These are phyloP conservation scores for Myotis brandtii DNA, from an alignment of 2,113 vertebrate species.

Conservation along the genomic window DNA sequence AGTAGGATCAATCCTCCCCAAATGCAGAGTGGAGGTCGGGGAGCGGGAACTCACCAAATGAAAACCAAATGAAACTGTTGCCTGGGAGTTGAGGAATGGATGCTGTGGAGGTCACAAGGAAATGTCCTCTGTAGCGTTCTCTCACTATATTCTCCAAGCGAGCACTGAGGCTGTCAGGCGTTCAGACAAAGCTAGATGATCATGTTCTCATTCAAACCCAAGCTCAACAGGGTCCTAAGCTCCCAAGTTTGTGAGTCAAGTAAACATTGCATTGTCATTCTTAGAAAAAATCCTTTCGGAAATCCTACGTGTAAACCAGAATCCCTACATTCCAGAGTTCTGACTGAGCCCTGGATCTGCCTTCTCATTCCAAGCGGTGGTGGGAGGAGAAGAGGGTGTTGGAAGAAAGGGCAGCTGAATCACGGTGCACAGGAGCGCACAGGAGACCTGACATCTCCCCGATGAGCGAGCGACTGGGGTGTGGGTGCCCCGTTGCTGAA, in stretches of 20 bases:
- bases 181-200: neutral
- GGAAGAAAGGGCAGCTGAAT: constrained; percentile 43
- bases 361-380: constrained; percentile 51
- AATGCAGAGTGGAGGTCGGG: neutral
- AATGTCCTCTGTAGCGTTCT: neutral
- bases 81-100: neutral
- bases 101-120: no score
- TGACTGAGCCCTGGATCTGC: neutral
- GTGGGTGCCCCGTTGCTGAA: constrained; percentile 28
- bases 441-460: constrained; percentile 33
- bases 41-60: neutral
- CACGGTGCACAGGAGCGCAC: neutral
- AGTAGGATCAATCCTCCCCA: neutral
- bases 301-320: neutral
- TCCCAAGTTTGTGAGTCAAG: neutral
- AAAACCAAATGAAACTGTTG: neutral
- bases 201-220: neutral
- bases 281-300: neutral
- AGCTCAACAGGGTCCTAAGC: neutral
- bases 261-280: neutral
- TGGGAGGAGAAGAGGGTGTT: constrained; percentile 53
- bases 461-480: constrained; percentile 8
- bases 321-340: neutral
- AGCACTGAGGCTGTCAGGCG: neutral
- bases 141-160: fast-evolving